Evolutionary conservation across 2,888 invertebrate genomes (phyloP).

Genomic region (Listrodromus nycthemerus): DNA sequence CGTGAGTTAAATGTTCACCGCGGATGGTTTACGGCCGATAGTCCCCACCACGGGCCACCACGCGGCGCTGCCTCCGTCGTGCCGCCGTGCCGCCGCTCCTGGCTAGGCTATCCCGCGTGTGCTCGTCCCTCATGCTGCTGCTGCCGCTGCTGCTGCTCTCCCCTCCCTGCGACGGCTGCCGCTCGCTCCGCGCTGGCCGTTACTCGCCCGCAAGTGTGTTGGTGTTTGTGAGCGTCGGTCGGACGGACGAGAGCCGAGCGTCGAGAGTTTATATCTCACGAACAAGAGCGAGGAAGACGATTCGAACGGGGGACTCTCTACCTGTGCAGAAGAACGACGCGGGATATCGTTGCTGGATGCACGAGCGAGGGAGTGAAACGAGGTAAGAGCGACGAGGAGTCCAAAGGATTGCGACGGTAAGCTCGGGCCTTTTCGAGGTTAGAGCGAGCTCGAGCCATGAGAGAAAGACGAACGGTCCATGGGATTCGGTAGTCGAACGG

Average conservation of each 20-base stretch:
- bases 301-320: conserved; percentile 57
- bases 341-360: conserved; percentile 53
- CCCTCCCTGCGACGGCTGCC: conserved; percentile 44
- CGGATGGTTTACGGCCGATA: conserved; percentile 87
- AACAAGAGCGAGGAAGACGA: conserved; percentile 68
- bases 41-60: conserved; percentile 86
- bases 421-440: conserved; percentile 54
- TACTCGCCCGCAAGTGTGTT: conserved; percentile 58
- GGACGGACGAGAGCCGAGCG: conserved; percentile 63
- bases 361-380: conserved; percentile 47
- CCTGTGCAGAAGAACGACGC: conserved; percentile 62
- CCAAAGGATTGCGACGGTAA: conserved; percentile 64
- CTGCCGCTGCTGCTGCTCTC: conserved; percentile 39
- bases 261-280: conserved; percentile 70
- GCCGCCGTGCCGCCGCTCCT: conserved; percentile 71
- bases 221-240: conserved; percentile 20
- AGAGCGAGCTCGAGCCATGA: conserved; percentile 52
- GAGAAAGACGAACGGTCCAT: conserved; percentile 58
- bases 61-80: conserved; percentile 83
- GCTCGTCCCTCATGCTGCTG: conserved; percentile 69
- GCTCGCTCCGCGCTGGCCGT: conserved; percentile 64
- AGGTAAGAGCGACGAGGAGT: conserved; percentile 63
- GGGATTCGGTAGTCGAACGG: conserved; percentile 51
- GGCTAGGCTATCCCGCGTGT: conserved; percentile 71
- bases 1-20: conserved; percentile 85